A percentile compares a stretch with the other conserved stretches of the same genome.
Conservation (phyloP, 1,140 invertebrate species). For the Asbolus verrucosus region DNA sequence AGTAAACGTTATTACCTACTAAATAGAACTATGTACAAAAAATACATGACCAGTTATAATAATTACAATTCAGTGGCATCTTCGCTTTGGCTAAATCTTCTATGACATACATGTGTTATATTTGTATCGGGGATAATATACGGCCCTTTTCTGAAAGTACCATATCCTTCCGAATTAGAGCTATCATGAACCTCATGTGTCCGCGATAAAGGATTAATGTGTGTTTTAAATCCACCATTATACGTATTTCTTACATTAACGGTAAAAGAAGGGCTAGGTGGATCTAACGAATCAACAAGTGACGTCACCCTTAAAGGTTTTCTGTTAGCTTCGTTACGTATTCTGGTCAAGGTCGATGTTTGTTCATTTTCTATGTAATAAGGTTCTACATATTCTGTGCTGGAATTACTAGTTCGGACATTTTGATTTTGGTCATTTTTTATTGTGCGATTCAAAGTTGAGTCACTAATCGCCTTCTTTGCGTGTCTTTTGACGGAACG, state of each 20-base stretch:
- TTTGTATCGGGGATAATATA: slow-evolving; percentile 59
- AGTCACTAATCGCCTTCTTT: slow-evolving; percentile 47
- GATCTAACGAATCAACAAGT: slow-evolving; percentile 55
- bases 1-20: background rate
- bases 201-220: slow-evolving; percentile 54
- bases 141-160: slow-evolving; percentile 62
- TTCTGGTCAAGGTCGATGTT: slow-evolving; percentile 7
- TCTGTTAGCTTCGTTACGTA: background rate
- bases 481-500: slow-evolving; percentile 68
- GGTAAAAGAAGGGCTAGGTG: slow-evolving; percentile 44
- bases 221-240: slow-evolving; percentile 47
- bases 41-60: slow-evolving; percentile 31
- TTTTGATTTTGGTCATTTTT: slow-evolving; percentile 51
- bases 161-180: slow-evolving; percentile 59
- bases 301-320: slow-evolving; percentile 51
- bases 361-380: slow-evolving; percentile 35
- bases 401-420: slow-evolving; percentile 39
- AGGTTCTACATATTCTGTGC: slow-evolving; percentile 46
- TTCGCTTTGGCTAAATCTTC: slow-evolving; percentile 57
- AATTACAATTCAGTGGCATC: slow-evolving; percentile 60
- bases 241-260: slow-evolving; percentile 42
- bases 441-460: background rate
- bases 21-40: slow-evolving; percentile 7
- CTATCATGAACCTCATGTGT: slow-evolving; percentile 44
- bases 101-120: slow-evolving; percentile 62